phyloP scores from a whole-genome alignment of 2,113 vertebrate species.

The Physeter macrocephalus region DNA sequence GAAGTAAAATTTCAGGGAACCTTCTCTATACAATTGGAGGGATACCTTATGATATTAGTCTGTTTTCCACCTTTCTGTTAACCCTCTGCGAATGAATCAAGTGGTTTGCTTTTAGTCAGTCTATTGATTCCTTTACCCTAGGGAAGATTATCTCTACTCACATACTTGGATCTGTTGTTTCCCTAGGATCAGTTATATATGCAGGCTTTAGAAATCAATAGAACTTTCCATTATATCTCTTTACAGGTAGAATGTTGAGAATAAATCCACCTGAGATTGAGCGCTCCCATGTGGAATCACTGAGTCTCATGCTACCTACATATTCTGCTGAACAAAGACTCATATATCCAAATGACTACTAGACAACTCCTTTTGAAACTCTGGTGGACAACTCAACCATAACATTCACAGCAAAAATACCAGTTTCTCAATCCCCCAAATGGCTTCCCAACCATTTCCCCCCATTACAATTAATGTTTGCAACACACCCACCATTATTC shows the following conservation, averaged over 20 bases:
- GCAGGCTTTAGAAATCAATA: background rate
- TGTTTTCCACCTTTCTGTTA: background rate
- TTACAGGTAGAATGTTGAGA: background rate
- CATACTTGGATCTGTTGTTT: background rate
- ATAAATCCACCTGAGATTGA: background rate
- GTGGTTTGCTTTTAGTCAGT: background rate
- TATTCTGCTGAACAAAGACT: background rate
- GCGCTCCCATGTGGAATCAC: background rate
- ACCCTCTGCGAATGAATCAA: background rate
- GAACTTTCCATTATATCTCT: background rate
- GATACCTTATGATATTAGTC: background rate
- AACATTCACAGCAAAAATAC: slow-evolving; percentile 14
- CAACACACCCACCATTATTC: background rate
- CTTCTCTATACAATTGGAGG: background rate
- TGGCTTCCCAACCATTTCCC: background rate
- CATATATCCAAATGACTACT: background rate
- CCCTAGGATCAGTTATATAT: background rate
- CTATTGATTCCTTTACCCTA: background rate
- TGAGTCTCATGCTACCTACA: background rate
- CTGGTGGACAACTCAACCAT: background rate
- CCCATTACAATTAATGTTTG: background rate
- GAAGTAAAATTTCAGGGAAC: background rate
- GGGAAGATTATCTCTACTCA: background rate
- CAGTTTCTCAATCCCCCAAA: background rate
- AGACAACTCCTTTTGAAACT: slow-evolving; percentile 5